phyloP scores from a whole-genome alignment of 2,888 invertebrate species.

The Oscheius sp. region DNA sequence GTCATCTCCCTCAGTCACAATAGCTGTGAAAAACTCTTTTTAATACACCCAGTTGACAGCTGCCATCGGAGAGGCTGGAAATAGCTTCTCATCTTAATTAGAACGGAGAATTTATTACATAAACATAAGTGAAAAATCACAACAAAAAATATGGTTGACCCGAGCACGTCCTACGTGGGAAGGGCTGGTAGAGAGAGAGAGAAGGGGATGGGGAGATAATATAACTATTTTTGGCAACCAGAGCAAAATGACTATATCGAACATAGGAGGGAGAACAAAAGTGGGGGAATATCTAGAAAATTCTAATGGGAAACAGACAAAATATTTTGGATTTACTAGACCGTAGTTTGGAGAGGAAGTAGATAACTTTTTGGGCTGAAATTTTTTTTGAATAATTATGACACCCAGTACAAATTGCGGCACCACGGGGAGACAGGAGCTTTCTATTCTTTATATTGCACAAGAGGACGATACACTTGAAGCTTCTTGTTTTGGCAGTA shows the following conservation, averaged over 20 bases:
- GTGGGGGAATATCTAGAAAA: background rate
- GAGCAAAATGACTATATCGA: constrained; percentile 31
- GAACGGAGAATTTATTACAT: constrained; percentile 31
- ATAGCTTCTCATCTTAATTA: constrained; percentile 7
- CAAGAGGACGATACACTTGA: constrained; percentile 8
- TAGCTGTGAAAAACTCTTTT: background rate
- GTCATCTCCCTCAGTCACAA: constrained; percentile 17
- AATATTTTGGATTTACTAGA: constrained; percentile 16
- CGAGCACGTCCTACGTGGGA: constrained; percentile 28
- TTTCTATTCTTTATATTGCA: constrained; percentile 2
- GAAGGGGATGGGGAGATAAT: background rate
- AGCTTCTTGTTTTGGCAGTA: background rate
- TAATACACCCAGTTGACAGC: background rate
- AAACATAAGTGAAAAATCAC: constrained; percentile 32
- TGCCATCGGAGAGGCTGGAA: background rate
- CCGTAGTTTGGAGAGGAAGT: constrained; percentile 33
- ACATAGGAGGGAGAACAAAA: background rate
- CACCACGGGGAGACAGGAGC: constrained; percentile 27
- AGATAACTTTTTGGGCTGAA: constrained; percentile 25
- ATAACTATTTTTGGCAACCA: constrained; percentile 24
- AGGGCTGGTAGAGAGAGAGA: constrained; percentile 17
- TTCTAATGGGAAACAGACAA: background rate
- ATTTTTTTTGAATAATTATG: background rate
- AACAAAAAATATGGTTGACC: constrained; percentile 28
- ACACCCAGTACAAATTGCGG: constrained; percentile 16